Base-by-base conservation (phyloP, 2,797 vertebrate genomes). In the Semaprochilodus insignis region DNA sequence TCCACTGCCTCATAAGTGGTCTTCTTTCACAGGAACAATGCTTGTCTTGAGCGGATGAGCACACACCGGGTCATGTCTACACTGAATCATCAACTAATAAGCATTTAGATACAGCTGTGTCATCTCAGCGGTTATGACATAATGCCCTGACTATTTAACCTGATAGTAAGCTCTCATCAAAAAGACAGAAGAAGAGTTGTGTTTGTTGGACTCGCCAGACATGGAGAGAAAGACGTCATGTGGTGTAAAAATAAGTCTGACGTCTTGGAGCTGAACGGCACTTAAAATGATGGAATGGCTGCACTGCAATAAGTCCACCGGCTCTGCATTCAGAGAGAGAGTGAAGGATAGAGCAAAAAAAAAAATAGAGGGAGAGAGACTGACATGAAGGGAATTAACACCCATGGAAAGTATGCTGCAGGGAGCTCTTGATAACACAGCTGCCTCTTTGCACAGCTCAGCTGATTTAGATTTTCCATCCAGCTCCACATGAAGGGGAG, bases 381-480 rank as follows among this genome's bases (percentile, higher is more conserved):
- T 62, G 78, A 83, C 51, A 81, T 27, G 59, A 80, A 79, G 23
- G 40, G 70, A 82, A 84, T 85, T 84, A 83, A 67, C 86, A 85
- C 83, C 77, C 77, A 85, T 88, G 88, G 88, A 89, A 89, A 88
- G 71, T 88, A 89, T 86, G 86, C 81, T 87, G 86, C 55, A 83
- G 85, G 69, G 78, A 81, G 83, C 16, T 82, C 83, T 88, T 84
- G 83, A 86, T 87, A 89, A 86, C 88, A 87, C 88, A 87, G 86
- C 88, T 89, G 88, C 76, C 82, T 84, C 74, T 62, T 77, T 82
- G 83, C 79, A 82, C 83, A 82, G 81, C 83, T 87, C 84, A 85
- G 86, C 86, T 87, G 86, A 86, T 87, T 79, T 83, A 82, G 79
- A 86, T 86, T 89, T 89, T 89, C 88, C 88, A 86, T 84, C 48